These are phyloP conservation scores for Tylochromis polylepis DNA, from an alignment of 2,113 vertebrate species.

Conservation along the genomic window DNA sequence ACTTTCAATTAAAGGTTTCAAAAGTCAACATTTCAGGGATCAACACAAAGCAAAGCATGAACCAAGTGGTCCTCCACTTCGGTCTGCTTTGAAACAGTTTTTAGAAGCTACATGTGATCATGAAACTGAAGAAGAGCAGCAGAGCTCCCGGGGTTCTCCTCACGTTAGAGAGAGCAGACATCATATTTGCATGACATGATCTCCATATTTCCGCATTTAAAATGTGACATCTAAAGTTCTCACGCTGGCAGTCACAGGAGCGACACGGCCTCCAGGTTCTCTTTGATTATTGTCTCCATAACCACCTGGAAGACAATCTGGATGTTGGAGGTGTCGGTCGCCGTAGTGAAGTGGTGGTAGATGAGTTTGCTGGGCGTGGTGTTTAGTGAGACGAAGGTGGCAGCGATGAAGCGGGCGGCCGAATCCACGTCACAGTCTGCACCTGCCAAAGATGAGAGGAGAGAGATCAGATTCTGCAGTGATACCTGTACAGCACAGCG, in stretches of 20 bases:
- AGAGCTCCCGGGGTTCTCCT: not conserved
- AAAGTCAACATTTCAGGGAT: not conserved
- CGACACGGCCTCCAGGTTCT: constrained; percentile 76
- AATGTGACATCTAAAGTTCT: not conserved
- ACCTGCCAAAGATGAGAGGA: constrained; percentile 34
- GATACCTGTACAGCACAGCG: not conserved
- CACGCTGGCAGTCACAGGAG: constrained; percentile 49
- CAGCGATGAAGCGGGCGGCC: constrained; percentile 70
- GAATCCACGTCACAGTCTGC: constrained; percentile 75
- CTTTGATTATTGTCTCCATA: constrained; percentile 77
- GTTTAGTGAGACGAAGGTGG: constrained; percentile 68
- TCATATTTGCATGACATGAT: not conserved
- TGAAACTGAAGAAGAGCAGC: not conserved
- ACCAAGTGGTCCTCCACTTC: not conserved
- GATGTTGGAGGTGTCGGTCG: constrained; percentile 77
- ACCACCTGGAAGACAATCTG: constrained; percentile 80
- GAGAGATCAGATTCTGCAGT: not conserved
- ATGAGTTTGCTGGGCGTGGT: constrained; percentile 62
- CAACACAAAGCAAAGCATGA: not conserved
- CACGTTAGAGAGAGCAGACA: not conserved
- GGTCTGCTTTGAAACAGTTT: not conserved
- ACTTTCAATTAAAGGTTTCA: not conserved
- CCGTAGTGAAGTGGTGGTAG: constrained; percentile 79
- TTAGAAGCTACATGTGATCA: not conserved
- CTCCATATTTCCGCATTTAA: not conserved